Percentiles rank a stretch among this genome's conserved stretches.
phyloP scores from a whole-genome alignment of 92 coral and sea anemone genomes.

The Porites divaricata region DNA sequence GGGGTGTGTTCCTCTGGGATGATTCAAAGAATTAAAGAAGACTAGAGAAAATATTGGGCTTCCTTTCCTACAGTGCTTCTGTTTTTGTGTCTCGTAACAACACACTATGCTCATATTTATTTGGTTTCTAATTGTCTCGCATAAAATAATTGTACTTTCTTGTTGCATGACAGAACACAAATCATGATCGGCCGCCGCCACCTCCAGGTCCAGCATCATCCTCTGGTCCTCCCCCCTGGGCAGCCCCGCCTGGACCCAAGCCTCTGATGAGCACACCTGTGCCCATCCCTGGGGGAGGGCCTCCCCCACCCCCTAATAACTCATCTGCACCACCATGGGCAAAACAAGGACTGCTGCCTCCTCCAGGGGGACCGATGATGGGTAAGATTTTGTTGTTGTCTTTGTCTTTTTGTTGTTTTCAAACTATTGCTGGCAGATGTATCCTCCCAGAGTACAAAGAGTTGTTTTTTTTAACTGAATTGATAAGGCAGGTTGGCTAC shows the following conservation, averaged over 20 bases:
- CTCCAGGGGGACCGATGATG: constrained; percentile 63
- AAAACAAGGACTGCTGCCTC: constrained; percentile 64
- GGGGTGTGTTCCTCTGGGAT: no score
- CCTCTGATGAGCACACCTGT: constrained; percentile 99
- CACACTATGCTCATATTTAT: no score
- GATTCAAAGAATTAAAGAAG: no score
- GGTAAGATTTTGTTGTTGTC: constrained; percentile 5
- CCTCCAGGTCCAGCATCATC: constrained; percentile 50
- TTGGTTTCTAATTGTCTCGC: background rate
- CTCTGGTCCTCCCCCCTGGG: constrained; percentile 66
- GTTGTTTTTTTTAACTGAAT: background rate
- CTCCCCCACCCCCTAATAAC: constrained; percentile 69
- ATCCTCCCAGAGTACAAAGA: background rate
- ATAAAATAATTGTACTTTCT: background rate
- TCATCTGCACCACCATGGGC: constrained; percentile 79
- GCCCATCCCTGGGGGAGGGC: constrained; percentile 78
- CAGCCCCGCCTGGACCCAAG: constrained; percentile 70
- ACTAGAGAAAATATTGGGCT: no score
- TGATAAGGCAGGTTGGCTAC: no score
- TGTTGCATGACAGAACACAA: constrained; percentile 41
- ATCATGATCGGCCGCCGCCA: constrained; percentile 60
- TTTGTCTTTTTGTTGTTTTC: background rate
- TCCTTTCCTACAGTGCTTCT: no score
- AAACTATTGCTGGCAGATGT: background rate
- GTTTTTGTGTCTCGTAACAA: no score